Conservation (phyloP, 2,113 vertebrate genomes). For the human region DNA sequence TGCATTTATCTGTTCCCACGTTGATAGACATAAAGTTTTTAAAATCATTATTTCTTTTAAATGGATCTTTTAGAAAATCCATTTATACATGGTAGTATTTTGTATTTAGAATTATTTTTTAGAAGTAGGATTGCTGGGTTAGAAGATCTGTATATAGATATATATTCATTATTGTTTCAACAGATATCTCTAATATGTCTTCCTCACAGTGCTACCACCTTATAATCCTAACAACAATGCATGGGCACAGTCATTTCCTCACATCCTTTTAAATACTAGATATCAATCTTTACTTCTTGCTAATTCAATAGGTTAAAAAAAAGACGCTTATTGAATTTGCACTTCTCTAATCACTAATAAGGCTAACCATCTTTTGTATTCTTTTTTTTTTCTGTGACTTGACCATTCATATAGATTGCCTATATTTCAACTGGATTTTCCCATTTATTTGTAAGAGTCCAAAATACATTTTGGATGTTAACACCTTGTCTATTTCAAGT, state of each 20-base stretch:
- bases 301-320: not conserved
- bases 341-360: not conserved
- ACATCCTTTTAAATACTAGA: not conserved
- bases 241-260: not conserved
- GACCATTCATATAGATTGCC: not conserved
- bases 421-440: slow-evolving; percentile 15
- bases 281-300: slow-evolving; percentile 7
- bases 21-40: not conserved
- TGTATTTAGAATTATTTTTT: not conserved
- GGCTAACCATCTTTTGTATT: not conserved
- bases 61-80: slow-evolving; percentile 16
- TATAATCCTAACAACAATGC: not conserved
- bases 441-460: slow-evolving; percentile 1
- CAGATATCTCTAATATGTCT: not conserved
- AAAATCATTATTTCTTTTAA: not conserved
- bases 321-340: not conserved
- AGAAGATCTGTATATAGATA: not conserved
- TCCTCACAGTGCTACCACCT: not conserved
- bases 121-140: not conserved
- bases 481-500: slow-evolving; percentile 1
- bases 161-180: not conserved
- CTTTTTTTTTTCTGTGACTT: not conserved
- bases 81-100: not conserved
- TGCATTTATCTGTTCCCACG: not conserved
- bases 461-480: slow-evolving; percentile 48